phyloP scores from a whole-genome alignment of 2,113 vertebrate genomes.

The Parotia lawesii region DNA sequence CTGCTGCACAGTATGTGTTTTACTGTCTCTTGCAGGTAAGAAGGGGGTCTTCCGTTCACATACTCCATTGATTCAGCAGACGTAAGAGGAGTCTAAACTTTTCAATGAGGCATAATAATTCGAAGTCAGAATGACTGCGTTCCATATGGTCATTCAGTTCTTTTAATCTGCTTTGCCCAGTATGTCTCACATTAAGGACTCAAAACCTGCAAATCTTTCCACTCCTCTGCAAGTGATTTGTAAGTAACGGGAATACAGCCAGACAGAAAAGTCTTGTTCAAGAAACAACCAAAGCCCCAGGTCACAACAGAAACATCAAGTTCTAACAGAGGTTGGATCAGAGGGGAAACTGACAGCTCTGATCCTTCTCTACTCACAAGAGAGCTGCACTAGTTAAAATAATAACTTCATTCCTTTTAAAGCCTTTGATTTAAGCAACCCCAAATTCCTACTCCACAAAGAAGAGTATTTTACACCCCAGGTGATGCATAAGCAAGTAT shows the following conservation, averaged over 20 bases:
- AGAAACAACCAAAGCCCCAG: neutral
- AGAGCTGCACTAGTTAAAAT: neutral
- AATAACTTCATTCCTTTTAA: neutral
- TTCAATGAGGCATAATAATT: constrained; percentile 8
- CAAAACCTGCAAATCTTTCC: neutral
- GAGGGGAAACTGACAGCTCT: neutral
- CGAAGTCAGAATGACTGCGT: neutral
- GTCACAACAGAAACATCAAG: neutral
- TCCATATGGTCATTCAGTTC: neutral
- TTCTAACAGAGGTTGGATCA: neutral
- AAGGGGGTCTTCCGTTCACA: neutral
- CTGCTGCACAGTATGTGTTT: neutral
- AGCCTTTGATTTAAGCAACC: neutral
- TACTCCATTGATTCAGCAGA: neutral
- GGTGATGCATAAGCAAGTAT: neutral
- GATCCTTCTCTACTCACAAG: neutral
- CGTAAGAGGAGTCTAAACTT: neutral
- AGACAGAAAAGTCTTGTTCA: neutral
- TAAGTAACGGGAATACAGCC: neutral
- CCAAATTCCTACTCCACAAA: neutral
- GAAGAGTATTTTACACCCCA: neutral
- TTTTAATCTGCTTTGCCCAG: constrained; percentile 32
- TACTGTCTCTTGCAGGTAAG: neutral
- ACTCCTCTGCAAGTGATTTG: neutral
- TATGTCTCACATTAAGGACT: neutral